Evolutionary conservation across 1,140 invertebrate species (phyloP), one percentile per base, ranked within the genome.

Genomic region (Drosophila seguyi): DNA sequence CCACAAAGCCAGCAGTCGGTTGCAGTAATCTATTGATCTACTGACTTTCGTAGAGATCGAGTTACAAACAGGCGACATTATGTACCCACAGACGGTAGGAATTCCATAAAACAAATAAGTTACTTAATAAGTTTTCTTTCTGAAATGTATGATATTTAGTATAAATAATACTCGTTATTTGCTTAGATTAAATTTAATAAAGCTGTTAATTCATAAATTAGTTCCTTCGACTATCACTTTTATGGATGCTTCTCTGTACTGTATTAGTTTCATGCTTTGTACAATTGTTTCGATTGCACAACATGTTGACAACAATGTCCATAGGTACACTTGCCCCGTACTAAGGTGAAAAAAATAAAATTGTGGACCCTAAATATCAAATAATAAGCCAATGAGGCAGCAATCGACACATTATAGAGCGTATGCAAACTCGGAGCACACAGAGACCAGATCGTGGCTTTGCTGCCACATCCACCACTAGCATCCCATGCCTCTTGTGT

Each of bases 1-100:
- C 44, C 31, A 34, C 31, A 34, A 13, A 34, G 31, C 31, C 31
- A n/a, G 25, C 20, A 20, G 34, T 50, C 36, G 13, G 42, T 38
- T 6, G 52, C 36, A 27, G 68, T 58, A 72, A 73, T 72, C 67
- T 73, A 73, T 73, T 72, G 69, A 73, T 73, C 69, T 71, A 67
- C 27, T 4, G 47, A 18, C 38, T 44, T 22, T 67, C 66, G 55
- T 50, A 50, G 11, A 56, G 69, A 73, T 73, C 66, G 29, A 48
- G 47, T 73, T 59, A 50, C 69, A 50, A 71, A 42, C 42, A 34
- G 39, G 36, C 20, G 11, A n/a, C 20, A 29, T 8, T 31, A 27
- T 39, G 44, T 11, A 29, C 11, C 7, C 13, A 13, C 16, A 14
- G 18, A 71, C 68, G 36, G 45, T n/a, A 6, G 5, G 7, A 66